These are phyloP conservation scores for Teinopalpus imperialis DNA, from an alignment of 2,888 invertebrate genomes.

Conservation along the genomic window DNA sequence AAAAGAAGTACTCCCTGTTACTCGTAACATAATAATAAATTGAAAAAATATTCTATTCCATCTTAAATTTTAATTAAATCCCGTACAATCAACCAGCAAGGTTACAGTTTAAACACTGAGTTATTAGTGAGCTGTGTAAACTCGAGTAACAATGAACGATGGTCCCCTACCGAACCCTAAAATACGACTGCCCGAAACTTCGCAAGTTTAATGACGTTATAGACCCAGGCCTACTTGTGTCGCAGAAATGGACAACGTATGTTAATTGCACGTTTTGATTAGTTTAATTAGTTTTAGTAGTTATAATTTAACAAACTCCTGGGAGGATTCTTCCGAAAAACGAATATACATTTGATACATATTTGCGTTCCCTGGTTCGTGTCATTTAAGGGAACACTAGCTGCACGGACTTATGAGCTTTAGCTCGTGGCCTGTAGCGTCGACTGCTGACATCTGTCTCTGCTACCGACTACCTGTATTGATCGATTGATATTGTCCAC, in stretches of 20 bases:
- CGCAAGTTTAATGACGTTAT: slow-evolving; percentile 48
- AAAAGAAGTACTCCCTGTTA: too few relatives aligned
- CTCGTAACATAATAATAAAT: too few relatives aligned
- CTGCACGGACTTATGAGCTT: too few relatives aligned
- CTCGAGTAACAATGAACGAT: slow-evolving; percentile 53
- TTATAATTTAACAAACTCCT: slow-evolving; percentile 16
- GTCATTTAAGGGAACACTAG: too few relatives aligned
- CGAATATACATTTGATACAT: too few relatives aligned
- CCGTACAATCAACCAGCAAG: slow-evolving; percentile 7
- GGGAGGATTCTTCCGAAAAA: slow-evolving; percentile 8
- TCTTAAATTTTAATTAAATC: slow-evolving; percentile 2
- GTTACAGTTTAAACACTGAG: slow-evolving; percentile 6
- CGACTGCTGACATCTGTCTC: neutral
- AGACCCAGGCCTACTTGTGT: slow-evolving; percentile 29
- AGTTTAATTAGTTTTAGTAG: slow-evolving; percentile 33
- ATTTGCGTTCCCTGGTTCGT: too few relatives aligned
- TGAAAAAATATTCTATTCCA: too few relatives aligned
- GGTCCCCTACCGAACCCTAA: slow-evolving; percentile 37
- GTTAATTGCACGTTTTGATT: slow-evolving; percentile 57
- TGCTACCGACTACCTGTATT: neutral
- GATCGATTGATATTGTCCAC: neutral
- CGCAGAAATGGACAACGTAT: slow-evolving; percentile 57
- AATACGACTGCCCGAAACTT: slow-evolving; percentile 34
- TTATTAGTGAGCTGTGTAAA: slow-evolving; percentile 20
- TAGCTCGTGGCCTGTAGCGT: too few relatives aligned